Base-by-base conservation (phyloP, 1,140 invertebrate genomes). In the Drosophila ananassae region DNA sequence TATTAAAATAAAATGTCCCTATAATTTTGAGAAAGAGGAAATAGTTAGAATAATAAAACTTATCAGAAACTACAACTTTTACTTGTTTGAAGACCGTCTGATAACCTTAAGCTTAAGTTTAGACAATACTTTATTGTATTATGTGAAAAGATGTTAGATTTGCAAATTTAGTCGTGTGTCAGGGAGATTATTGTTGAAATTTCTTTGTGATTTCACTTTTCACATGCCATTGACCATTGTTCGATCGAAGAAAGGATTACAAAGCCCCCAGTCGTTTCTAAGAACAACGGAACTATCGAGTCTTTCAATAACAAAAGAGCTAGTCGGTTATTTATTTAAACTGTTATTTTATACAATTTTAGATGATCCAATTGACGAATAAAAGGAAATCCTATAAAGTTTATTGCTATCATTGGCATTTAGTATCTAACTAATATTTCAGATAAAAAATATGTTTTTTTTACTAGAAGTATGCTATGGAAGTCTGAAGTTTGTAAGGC, bases 141-240 rank as follows among this genome's bases (percentile, higher is more conserved):
- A 34, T 48, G 12, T 47, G 34, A 48, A 46, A 58, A 8, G 28
- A 28, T 64, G 34, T 60, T 64, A 17, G n/a, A 50, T 50, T 63
- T 30, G 21, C 46, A n/a, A 51, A 25, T n/a, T 51, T 25, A 30
- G 47, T 32, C 28, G 32, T 10, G 37, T n/a, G 58, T 51, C 58
- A 41, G 13, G 17, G 25, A 25, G 30, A 63, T 30, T 63, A 44
- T 51, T 51, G n/a, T 63, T 28, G 8, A 8, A 10, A 44, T 66
- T 66, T 63, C 58, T 21, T 63, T 66, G 46, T 66, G 63, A 66
- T 66, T 66, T 66, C 63, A 66, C 63, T 66, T 66, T 66, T 66
- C 44, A 22, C 32, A 51, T 39, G 34, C 21, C 47, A 48, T 63
- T 51, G 46, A 32, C 21, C 8, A 63, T 66, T 66, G 63, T 41